phyloP scores from a whole-genome alignment of 2,113 vertebrate species.

The Pelecanus crispus region DNA sequence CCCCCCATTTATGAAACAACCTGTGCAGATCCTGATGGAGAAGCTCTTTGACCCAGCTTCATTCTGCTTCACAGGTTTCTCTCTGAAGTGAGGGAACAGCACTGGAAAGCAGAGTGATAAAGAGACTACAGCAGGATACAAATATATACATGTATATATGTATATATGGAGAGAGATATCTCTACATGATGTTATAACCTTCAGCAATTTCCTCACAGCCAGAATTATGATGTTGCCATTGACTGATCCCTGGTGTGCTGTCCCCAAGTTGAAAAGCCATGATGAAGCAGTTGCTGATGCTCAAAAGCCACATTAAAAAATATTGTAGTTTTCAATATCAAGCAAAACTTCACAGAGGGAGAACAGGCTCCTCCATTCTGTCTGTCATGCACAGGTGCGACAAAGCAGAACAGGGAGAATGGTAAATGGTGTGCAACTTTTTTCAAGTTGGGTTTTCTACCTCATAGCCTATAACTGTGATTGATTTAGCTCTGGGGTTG shows the following conservation, averaged over 20 bases:
- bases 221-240: not conserved
- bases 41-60: not conserved
- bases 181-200: not conserved
- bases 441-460: not conserved
- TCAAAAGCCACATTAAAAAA: not conserved
- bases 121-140: not conserved
- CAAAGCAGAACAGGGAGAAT: not conserved
- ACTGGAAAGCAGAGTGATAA: not conserved
- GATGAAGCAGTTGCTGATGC: not conserved
- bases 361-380: not conserved
- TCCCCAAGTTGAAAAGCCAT: not conserved
- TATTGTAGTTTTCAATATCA: not conserved
- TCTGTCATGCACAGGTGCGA: not conserved
- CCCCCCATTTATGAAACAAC: not conserved
- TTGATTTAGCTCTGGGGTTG: not conserved
- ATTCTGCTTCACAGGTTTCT: not conserved
- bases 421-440: not conserved
- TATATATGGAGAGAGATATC: fast-evolving
- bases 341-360: not conserved
- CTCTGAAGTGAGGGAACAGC: not conserved
- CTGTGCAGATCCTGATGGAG: not conserved
- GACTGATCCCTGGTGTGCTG: not conserved
- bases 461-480: not conserved
- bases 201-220: not conserved
- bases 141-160: not conserved